Evolutionary conservation across 1,140 invertebrate species (phyloP).

Genomic region (Polypedilum vanderplanki): DNA sequence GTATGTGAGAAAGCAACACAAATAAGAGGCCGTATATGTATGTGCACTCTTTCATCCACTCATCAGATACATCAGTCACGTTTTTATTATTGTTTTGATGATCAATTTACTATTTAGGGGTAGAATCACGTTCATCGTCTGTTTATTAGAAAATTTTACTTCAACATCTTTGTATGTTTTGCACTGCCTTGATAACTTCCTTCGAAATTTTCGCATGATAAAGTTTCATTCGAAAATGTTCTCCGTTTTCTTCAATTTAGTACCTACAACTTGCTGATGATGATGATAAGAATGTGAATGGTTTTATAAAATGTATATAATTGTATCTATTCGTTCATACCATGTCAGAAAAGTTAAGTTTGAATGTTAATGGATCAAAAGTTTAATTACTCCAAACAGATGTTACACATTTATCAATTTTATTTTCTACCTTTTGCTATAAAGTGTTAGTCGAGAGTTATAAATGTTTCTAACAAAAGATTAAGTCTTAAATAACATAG

Average conservation of each 20-base stretch:
- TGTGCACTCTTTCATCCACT: neutral
- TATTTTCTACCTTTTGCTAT: too few relatives aligned
- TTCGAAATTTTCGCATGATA: too few relatives aligned
- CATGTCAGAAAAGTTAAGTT: neutral
- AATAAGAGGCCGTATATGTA: neutral
- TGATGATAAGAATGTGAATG: too few relatives aligned
- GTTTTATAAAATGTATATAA: too few relatives aligned
- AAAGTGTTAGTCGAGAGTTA: too few relatives aligned
- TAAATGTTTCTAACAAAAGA: too few relatives aligned
- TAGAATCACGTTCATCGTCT: constrained; percentile 23
- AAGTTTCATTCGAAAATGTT: too few relatives aligned
- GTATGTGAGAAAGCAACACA: neutral
- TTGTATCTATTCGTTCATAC: too few relatives aligned
- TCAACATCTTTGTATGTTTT: neutral
- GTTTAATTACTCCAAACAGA: constrained; percentile 28
- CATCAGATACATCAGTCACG: constrained; percentile 23
- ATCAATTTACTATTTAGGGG: constrained; percentile 26
- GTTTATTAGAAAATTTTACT: constrained; percentile 17
- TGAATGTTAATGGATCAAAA: constrained; percentile 26
- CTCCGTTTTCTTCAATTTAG: too few relatives aligned
- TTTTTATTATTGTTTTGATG: constrained; percentile 28
- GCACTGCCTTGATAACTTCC: too few relatives aligned
- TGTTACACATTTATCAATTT: constrained; percentile 5
- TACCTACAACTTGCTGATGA: too few relatives aligned
- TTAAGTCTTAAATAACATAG: too few relatives aligned